These are phyloP conservation scores for Vipera ursinii DNA, from an alignment of 2,797 vertebrate species.

Conservation along the genomic window DNA sequence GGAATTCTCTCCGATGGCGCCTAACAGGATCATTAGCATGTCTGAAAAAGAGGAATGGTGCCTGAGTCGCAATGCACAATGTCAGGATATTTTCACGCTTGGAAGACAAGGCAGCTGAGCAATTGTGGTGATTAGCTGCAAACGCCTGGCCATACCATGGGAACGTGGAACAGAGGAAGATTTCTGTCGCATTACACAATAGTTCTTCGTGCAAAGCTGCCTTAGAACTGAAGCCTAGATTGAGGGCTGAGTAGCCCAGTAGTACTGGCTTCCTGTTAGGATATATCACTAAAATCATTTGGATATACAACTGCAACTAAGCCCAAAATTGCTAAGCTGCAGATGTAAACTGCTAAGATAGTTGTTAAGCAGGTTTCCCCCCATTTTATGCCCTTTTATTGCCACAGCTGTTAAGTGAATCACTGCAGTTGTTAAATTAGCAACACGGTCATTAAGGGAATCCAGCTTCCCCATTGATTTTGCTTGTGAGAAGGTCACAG, in stretches of 20 bases:
- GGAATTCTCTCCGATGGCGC: not conserved
- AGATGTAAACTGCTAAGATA: too few relatives aligned
- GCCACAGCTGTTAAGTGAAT: too few relatives aligned
- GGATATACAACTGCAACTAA: not conserved
- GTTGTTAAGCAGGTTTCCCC: too few relatives aligned
- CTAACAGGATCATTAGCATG: conserved; percentile 4
- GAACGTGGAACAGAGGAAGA: not conserved
- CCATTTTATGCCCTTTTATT: too few relatives aligned
- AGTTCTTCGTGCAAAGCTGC: not conserved
- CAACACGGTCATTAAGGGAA: too few relatives aligned
- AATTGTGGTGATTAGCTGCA: not conserved
- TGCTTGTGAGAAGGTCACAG: too few relatives aligned
- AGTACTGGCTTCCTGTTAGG: not conserved
- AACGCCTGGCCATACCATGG: not conserved
- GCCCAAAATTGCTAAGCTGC: too few relatives aligned
- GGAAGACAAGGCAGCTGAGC: not conserved
- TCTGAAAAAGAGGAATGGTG: not conserved
- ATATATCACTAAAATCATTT: not conserved
- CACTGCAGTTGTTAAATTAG: not conserved
- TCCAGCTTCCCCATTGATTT: too few relatives aligned
- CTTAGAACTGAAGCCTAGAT: not conserved
- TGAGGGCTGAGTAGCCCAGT: not conserved
- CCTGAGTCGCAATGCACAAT: not conserved
- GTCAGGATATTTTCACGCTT: not conserved
- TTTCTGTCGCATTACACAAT: not conserved